These are phyloP conservation scores for Plagodis dolabraria DNA, from an alignment of 2,888 invertebrate genomes.

Conservation along the genomic window DNA sequence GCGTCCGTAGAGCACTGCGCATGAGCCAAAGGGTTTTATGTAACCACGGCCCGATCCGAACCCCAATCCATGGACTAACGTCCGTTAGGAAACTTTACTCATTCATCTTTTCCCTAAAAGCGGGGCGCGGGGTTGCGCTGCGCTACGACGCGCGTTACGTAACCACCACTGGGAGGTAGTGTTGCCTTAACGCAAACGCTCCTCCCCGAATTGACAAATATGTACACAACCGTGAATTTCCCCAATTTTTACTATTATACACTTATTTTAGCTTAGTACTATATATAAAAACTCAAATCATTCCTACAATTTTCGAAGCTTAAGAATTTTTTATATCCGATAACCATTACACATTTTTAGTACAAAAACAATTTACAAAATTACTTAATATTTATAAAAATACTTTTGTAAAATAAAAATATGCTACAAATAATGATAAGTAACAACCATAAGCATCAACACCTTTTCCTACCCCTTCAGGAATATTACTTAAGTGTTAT, in stretches of 20 bases:
- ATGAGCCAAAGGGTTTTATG: conserved; percentile 68
- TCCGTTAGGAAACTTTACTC: conserved; percentile 81
- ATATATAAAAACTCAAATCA: no score
- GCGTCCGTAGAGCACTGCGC: conserved; percentile 52
- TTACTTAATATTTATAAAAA: no score
- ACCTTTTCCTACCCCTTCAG: no score
- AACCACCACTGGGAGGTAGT: conserved; percentile 60
- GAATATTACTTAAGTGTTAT: no score
- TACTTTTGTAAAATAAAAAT: no score
- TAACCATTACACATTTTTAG: no score
- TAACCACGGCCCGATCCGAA: conserved; percentile 70
- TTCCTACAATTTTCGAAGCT: no score
- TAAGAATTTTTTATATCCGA: no score
- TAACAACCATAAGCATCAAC: no score
- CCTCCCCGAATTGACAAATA: conserved; percentile 40
- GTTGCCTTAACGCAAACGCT: conserved; percentile 60
- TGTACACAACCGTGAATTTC: neutral
- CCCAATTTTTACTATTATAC: neutral
- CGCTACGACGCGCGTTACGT: conserved; percentile 76
- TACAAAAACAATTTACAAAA: no score
- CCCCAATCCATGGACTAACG: conserved; percentile 73
- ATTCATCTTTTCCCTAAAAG: conserved; percentile 82
- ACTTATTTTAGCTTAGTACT: no score
- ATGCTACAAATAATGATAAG: no score
- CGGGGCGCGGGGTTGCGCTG: conserved; percentile 74